These are phyloP conservation scores for Agrenia bidenticulata DNA, from an alignment of 2,888 invertebrate genomes.

Conservation along the genomic window DNA sequence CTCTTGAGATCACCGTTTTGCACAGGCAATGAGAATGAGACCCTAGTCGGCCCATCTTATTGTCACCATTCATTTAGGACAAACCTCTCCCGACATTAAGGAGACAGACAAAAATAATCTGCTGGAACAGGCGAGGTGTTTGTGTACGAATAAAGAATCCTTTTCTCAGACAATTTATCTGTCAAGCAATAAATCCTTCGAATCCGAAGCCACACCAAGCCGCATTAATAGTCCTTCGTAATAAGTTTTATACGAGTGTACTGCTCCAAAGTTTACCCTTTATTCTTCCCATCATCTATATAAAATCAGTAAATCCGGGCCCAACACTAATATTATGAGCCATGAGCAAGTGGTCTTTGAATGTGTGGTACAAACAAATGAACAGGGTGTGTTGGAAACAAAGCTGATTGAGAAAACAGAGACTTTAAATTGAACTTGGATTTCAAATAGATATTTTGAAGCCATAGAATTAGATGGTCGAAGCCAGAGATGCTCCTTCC, in stretches of 20 bases:
- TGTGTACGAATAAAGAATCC: not conserved
- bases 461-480: too few relatives aligned
- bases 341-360: too few relatives aligned
- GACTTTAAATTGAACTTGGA: too few relatives aligned
- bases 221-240: not conserved
- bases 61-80: conserved; percentile 5
- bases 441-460: too few relatives aligned
- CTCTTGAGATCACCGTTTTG: conserved; percentile 7
- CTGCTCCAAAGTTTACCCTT: too few relatives aligned
- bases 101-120: not conserved
- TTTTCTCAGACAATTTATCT: conserved; percentile 26
- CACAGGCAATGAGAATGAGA: not conserved
- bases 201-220: conserved; percentile 16
- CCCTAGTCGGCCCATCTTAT: not conserved
- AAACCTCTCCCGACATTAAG: not conserved
- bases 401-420: too few relatives aligned
- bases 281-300: too few relatives aligned
- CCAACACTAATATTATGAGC: too few relatives aligned
- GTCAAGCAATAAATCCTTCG: conserved; percentile 21
- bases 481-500: too few relatives aligned
- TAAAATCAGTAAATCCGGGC: too few relatives aligned
- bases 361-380: too few relatives aligned
- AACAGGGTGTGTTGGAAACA: too few relatives aligned
- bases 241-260: not conserved
- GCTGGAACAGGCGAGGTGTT: conserved; percentile 10